These are phyloP conservation scores for Campopleginae sp. DNA, from an alignment of 2,888 invertebrate genomes.

Conservation along the genomic window DNA sequence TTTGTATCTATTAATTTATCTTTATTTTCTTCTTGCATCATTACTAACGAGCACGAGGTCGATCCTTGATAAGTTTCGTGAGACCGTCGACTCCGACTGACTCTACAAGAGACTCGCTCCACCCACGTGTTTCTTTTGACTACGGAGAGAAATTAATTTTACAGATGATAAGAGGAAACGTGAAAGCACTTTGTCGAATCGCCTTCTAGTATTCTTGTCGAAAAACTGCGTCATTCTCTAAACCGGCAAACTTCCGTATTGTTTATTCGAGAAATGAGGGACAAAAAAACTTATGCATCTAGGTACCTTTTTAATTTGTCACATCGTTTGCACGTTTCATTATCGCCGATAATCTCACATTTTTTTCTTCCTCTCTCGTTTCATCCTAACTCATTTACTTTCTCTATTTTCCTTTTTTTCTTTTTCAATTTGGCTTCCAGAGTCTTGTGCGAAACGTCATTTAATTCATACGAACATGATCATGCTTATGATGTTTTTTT, in stretches of 20 bases:
- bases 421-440: slow-evolving; percentile 11
- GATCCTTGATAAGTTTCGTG: slow-evolving; percentile 12
- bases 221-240: slow-evolving; percentile 80
- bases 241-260: slow-evolving; percentile 67
- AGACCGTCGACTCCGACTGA: slow-evolving; percentile 10
- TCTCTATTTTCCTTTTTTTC: slow-evolving; percentile 30
- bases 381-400: slow-evolving; percentile 7
- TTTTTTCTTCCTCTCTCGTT: slow-evolving; percentile 45
- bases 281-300: slow-evolving; percentile 62
- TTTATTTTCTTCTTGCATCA: slow-evolving; percentile 40
- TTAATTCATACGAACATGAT: slow-evolving; percentile 16
- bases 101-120: slow-evolving; percentile 24
- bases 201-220: slow-evolving; percentile 78
- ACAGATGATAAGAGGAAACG: slow-evolving; percentile 77
- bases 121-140: slow-evolving; percentile 45
- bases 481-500: slow-evolving; percentile 16
- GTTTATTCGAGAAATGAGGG: slow-evolving; percentile 65
- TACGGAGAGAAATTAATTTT: slow-evolving; percentile 72
- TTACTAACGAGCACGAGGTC: slow-evolving; percentile 36
- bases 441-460: slow-evolving; percentile 25
- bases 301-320: slow-evolving; percentile 67
- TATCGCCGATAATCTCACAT: slow-evolving; percentile 31
- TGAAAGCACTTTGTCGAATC: slow-evolving; percentile 77
- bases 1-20: slow-evolving; percentile 41
- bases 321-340: slow-evolving; percentile 51